Conservation (phyloP, 2,888 invertebrate species). For the Pyrgus malvae region DNA sequence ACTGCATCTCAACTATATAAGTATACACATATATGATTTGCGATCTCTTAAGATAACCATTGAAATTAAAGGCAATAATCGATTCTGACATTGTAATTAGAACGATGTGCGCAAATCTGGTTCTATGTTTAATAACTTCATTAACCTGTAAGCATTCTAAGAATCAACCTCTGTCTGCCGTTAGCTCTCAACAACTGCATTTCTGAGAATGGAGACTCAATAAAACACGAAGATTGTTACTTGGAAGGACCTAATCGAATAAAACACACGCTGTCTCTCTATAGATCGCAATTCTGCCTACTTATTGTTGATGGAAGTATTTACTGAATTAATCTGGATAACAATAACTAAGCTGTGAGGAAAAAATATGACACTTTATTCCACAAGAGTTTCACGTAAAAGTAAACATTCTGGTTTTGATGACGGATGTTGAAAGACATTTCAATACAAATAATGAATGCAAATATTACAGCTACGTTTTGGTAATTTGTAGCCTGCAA, state of each 20-base stretch:
- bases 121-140: no score
- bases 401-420: constrained; percentile 9
- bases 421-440: constrained; percentile 9
- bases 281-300: background rate
- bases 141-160: no score
- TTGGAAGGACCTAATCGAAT: background rate
- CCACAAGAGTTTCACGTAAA: background rate
- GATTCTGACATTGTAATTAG: no score
- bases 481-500: background rate
- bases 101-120: no score
- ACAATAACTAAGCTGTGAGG: background rate
- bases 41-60: no score
- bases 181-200: background rate
- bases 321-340: no score
- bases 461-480: constrained; percentile 6
- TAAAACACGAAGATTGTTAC: background rate
- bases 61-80: no score
- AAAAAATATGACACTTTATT: background rate
- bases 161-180: background rate
- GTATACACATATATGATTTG: no score
- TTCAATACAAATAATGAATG: constrained; percentile 2
- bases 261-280: background rate
- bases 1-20: no score
- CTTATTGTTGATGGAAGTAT: no score
- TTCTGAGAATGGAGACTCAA: background rate